Percentiles rank a stretch among this genome's conserved stretches.
phyloP scores from a whole-genome alignment of 2,888 invertebrate genomes.

The Phasia obesa region DNA sequence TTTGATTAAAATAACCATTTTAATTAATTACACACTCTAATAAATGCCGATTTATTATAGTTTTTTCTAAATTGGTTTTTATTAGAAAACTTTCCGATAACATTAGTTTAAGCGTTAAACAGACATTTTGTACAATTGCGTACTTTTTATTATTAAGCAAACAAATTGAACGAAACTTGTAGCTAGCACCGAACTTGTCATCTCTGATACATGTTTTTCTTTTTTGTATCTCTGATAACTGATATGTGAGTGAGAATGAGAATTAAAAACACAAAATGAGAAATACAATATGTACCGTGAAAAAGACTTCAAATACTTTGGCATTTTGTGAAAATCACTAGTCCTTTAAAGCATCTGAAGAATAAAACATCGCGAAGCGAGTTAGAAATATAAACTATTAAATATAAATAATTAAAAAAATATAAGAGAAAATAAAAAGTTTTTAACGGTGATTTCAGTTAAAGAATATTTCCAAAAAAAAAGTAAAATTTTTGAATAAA shows the following conservation, averaged over 20 bases:
- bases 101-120: too few species aligned
- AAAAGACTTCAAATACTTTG: slow-evolving; percentile 71
- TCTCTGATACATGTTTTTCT: slow-evolving; percentile 36
- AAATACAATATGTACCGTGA: slow-evolving; percentile 62
- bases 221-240: slow-evolving; percentile 57
- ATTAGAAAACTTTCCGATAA: too few species aligned
- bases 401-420: slow-evolving; percentile 40
- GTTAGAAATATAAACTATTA: slow-evolving; percentile 15
- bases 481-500: slow-evolving; percentile 18
- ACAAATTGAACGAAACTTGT: neutral
- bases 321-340: slow-evolving; percentile 70
- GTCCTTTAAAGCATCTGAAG: slow-evolving; percentile 70
- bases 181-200: slow-evolving; percentile 29
- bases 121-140: neutral
- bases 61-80: too few species aligned
- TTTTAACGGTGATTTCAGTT: slow-evolving; percentile 43
- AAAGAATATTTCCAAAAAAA: slow-evolving; percentile 2
- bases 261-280: slow-evolving; percentile 60
- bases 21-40: too few species aligned
- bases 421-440: slow-evolving; percentile 41
- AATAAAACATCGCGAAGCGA: slow-evolving; percentile 68
- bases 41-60: too few species aligned
- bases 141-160: too few species aligned
- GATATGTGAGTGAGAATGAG: slow-evolving; percentile 38
- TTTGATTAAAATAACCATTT: too few species aligned